Evolutionary conservation across 2,888 invertebrate genomes (phyloP), one percentile per base, ranked within the genome.

Genomic region (Catocala fraxini): DNA sequence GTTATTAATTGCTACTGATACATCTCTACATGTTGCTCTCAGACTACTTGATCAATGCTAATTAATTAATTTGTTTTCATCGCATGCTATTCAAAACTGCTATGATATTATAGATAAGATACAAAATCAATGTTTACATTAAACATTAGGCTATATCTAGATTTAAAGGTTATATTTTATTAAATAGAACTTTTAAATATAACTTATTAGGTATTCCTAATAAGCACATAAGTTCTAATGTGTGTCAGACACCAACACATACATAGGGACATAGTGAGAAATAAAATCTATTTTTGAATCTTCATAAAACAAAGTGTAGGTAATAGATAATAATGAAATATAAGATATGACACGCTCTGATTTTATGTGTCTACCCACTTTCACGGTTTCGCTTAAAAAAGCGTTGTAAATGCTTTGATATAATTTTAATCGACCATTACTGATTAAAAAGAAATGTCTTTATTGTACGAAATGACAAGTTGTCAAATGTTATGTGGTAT

Each of bases 401-500:
- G 34, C 58, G 11, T 62, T 48, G 33, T 65, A 47, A 66, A 66
- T 51, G 47, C 34, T 56, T 25, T 59, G 58, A 64, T 72, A 67
- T 64, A 54, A 63, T 53, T 61, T 57, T 55, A 73, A 73, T 66
- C 63, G 56, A 53, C 64, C 65, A 67, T 74, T 65, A 74, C 57
- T 70, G 62, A 72, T 68, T 59, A 65, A 57, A 68, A 48, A 15
- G 12, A 57, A 80, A 82, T 77, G 75, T 76, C 76, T 82, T 64
- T 61, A 77, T 84, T 85, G 85, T 86, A 84, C 75, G 73, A 81
- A 88, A 84, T 87, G 87, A 89, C 88, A 86, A 76, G 83, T 88
- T 87, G 92, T 92, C 90, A 90, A 89, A 88, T 82, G 89, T 89
- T 89, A 90, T 90, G 46, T 42, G 54, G 41, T 87, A 86, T 85